Percentiles rank a stretch among this genome's conserved stretches.
phyloP scores from a whole-genome alignment of 1,140 invertebrate species.

The Pogonomyrmex californicus region DNA sequence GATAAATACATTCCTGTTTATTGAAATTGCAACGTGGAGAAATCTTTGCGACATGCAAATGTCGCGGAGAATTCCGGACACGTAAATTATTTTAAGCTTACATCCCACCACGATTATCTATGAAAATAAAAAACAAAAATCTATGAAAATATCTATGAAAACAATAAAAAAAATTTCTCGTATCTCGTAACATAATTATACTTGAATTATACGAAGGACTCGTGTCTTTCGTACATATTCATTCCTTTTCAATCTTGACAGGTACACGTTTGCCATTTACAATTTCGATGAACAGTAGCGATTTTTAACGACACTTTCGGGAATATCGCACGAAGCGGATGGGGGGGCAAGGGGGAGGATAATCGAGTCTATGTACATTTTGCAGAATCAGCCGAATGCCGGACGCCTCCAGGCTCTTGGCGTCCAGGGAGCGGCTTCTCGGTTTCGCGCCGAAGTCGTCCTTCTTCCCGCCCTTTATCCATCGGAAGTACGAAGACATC shows the following conservation, averaged over 20 bases:
- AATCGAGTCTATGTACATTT: conserved; percentile 78
- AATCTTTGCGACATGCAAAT: neutral
- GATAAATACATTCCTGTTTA: conserved; percentile 22
- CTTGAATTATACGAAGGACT: too few species aligned
- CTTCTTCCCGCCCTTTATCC: conserved; percentile 91
- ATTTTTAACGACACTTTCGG: too few species aligned
- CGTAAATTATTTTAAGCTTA: neutral
- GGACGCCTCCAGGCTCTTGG: conserved; percentile 90
- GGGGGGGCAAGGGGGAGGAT: neutral
- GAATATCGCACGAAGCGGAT: neutral
- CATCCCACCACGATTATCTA: neutral
- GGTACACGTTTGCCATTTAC: too few species aligned
- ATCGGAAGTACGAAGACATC: conserved; percentile 91
- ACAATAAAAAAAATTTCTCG: too few species aligned
- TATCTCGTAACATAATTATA: too few species aligned
- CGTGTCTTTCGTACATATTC: too few species aligned
- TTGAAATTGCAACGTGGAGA: neutral
- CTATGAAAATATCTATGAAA: too few species aligned
- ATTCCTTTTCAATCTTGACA: too few species aligned
- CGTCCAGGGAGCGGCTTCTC: conserved; percentile 92
- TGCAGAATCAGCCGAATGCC: conserved; percentile 90
- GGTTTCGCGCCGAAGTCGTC: conserved; percentile 89
- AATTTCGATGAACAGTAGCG: too few species aligned
- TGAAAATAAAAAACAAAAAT: neutral
- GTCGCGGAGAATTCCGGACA: neutral